These are phyloP conservation scores for Polypedilum pembai DNA, from an alignment of 1,140 invertebrate species.

Conservation along the genomic window DNA sequence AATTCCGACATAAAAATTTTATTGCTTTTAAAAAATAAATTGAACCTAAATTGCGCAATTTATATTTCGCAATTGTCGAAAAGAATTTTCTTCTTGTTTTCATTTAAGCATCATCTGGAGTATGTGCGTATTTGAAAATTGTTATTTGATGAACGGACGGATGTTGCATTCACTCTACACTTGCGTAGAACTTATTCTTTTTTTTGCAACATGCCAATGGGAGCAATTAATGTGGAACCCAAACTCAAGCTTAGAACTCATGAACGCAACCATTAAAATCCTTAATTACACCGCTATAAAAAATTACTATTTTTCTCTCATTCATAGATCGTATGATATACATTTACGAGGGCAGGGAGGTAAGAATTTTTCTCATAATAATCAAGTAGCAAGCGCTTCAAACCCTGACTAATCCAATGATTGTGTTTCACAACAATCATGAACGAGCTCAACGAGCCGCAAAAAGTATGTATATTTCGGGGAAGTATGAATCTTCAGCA, in stretches of 20 bases:
- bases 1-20: too few relatives aligned
- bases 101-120: background rate
- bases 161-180: too few relatives aligned
- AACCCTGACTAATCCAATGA: slow-evolving; percentile 20
- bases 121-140: background rate
- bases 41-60: slow-evolving; percentile 12
- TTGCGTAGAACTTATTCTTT: too few relatives aligned
- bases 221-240: too few relatives aligned
- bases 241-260: too few relatives aligned
- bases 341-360: background rate
- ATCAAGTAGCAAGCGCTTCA: background rate
- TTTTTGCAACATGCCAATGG: too few relatives aligned
- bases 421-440: slow-evolving; percentile 26
- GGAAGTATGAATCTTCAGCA: slow-evolving; percentile 5
- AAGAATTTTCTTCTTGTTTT: background rate
- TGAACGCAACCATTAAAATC: background rate
- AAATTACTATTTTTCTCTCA: background rate
- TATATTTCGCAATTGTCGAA: background rate
- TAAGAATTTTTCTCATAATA: background rate
- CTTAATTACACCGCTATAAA: slow-evolving; percentile 17
- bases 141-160: too few relatives aligned
- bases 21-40: background rate
- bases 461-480: slow-evolving; percentile 1
- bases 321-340: background rate
- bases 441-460: slow-evolving; percentile 21